A percentile compares a stretch with the other conserved stretches of the same genome.
Conservation (phyloP, 2,888 invertebrate genomes). For the Sinotaia quadrata region DNA sequence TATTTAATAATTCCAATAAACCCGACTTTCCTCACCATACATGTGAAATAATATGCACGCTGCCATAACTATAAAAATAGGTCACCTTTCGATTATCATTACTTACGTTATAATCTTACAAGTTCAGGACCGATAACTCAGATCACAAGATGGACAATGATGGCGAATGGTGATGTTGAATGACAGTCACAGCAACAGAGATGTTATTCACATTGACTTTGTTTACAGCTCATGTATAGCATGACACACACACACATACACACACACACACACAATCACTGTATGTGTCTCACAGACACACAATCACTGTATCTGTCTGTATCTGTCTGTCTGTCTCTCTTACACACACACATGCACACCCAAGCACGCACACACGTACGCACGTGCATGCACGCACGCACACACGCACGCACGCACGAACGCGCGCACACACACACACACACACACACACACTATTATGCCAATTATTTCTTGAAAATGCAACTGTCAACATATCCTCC, state of each 20-base stretch:
- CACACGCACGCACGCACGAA: slow-evolving; percentile 4
- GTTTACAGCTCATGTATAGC: neutral
- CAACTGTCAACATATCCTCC: too few species aligned
- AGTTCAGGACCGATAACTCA: too few species aligned
- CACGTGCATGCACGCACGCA: neutral
- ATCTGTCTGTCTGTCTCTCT: too few species aligned
- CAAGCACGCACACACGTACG: neutral
- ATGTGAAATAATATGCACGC: too few species aligned
- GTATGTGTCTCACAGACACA: neutral
- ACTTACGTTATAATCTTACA: too few species aligned
- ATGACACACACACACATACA: neutral
- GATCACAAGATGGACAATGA: neutral
- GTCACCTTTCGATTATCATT: too few species aligned
- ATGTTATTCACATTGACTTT: neutral
- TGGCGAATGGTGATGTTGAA: neutral
- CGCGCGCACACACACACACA: neutral
- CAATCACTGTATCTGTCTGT: neutral
- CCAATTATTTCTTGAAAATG: too few species aligned
- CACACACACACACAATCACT: slow-evolving; percentile 1
- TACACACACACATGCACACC: neutral
- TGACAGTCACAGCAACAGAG: neutral
- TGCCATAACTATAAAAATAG: too few species aligned
- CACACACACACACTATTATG: neutral
- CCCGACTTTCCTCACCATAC: too few species aligned
- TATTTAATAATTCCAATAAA: too few species aligned